Evolutionary conservation across 92 coral and sea anemone genomes (phyloP).

Genomic region (Zoanthus sansibaricus): DNA sequence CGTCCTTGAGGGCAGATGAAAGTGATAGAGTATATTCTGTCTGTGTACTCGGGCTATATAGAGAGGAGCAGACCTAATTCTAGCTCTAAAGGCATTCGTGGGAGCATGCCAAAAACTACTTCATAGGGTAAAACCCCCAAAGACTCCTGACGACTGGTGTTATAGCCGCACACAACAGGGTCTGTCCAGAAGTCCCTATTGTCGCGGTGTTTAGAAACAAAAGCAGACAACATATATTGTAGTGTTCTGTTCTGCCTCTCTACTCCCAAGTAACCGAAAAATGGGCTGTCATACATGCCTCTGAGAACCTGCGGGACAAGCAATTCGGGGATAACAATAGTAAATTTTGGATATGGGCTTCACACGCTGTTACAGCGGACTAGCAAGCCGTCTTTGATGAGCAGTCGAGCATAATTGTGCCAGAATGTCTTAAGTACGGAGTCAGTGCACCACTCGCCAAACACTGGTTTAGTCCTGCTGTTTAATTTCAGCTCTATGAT

Average conservation of each 20-base stretch:
- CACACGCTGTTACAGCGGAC: conserved; percentile 29
- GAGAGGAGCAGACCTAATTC: conserved; percentile 44
- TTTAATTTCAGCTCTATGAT: not conserved
- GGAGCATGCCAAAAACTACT: conserved; percentile 57
- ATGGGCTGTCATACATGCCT: conserved; percentile 46
- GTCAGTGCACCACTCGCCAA: not conserved
- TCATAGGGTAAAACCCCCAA: conserved; percentile 51
- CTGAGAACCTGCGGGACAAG: conserved; percentile 32
- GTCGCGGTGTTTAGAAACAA: no score
- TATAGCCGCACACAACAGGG: conserved; percentile 6
- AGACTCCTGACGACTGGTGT: conserved; percentile 66
- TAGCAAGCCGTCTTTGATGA: conserved; percentile 29
- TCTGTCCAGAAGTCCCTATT: no score
- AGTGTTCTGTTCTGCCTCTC: no score
- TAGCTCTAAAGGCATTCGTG: conserved; percentile 62
- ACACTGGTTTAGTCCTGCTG: not conserved
- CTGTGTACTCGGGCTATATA: conserved; percentile 23
- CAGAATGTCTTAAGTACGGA: conserved; percentile 5
- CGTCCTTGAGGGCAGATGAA: conserved; percentile 27
- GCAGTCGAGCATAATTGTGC: conserved; percentile 42
- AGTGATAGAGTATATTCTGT: conserved; percentile 27
- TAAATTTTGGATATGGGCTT: not conserved
- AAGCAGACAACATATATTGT: no score
- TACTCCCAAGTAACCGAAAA: conserved; percentile 47
- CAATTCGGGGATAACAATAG: not conserved